Evolutionary conservation across 2,113 vertebrate species (phyloP), one percentile per base, ranked within the genome.

Genomic region (Nesogale talazaci): DNA sequence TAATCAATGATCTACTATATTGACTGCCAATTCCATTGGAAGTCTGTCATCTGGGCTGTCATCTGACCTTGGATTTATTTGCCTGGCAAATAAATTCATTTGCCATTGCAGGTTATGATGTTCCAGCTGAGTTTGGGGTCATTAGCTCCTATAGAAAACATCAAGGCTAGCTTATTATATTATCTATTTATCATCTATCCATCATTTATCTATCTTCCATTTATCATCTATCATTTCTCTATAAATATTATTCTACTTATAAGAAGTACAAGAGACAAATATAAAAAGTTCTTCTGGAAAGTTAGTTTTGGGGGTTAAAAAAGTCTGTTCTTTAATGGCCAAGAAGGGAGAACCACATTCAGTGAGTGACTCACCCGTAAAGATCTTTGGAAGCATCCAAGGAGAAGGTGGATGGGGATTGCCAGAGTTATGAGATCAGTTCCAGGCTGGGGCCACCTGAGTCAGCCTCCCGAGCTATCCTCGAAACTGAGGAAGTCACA

Each of bases 401-500:
- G 82, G 36, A 84, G 67, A 87, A n/a, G 29, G 36, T n/a, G 76
- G 34, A 16, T 91, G 23, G 63, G 3, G 36, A 70, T 38, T 2
- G 5, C 20, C 29, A 0, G 11, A 77, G 59, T 31, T 7, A 65
- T 2, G 77, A 89, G 40, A 57, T 79, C 5, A 4, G 89, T 52
- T 22, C 9, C 2, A 65, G 38, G 29, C 22, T 34, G 72, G 2
- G 40, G 63, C 77, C 40, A 84, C 46, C 69, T 27, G 22, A 36
- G 63, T 78, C 34, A 34, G 11, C 17, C 29, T 69, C 12, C n/a
- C 14, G 78, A 77, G 38, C 78, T 67, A 59, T 56, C 87, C 36
- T 40, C 42, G 40, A 56, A 91, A 95, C 80, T 93, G 90, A 95
- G 72, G 88, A 25, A 93, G 6, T 65, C 52, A 90, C 38, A 19